Conservation (phyloP, 2,797 vertebrate genomes). For the Phrynocephalus vlangalii region DNA sequence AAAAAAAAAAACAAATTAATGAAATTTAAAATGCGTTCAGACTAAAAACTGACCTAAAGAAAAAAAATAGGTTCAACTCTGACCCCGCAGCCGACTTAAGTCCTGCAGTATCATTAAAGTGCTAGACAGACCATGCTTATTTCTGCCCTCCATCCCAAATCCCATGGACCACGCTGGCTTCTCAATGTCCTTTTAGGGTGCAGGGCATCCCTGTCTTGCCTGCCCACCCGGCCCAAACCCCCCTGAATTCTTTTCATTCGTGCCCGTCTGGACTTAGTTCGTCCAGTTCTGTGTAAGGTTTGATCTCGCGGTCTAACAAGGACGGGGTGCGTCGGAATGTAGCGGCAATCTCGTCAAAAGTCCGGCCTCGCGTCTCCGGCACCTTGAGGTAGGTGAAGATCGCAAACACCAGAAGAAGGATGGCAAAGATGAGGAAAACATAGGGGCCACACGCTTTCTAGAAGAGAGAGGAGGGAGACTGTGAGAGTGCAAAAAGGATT, state of each 20-base stretch:
- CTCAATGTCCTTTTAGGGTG: background rate
- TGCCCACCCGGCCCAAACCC: background rate
- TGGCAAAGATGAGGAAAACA: constrained; percentile 91
- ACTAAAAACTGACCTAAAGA: constrained; percentile 24
- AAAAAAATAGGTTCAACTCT: background rate
- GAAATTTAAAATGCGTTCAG: constrained; percentile 6
- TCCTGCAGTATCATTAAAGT: constrained; percentile 10
- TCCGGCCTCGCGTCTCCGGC: constrained; percentile 90
- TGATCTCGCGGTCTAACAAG: constrained; percentile 84
- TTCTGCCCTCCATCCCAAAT: background rate
- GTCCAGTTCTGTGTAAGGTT: constrained; percentile 88
- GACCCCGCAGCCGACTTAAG: background rate
- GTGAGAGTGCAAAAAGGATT: too few species aligned
- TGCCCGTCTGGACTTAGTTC: constrained; percentile 78
- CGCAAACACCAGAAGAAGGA: constrained; percentile 87
- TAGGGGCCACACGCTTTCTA: constrained; percentile 84
- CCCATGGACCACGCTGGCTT: constrained; percentile 47
- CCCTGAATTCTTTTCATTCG: constrained; percentile 51
- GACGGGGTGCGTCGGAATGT: constrained; percentile 79
- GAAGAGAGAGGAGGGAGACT: background rate
- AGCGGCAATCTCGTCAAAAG: constrained; percentile 90
- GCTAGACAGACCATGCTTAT: constrained; percentile 2
- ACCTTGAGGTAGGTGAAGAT: constrained; percentile 92
- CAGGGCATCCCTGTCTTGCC: too few species aligned
- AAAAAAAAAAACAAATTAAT: background rate